Percentiles rank a stretch among this genome's conserved stretches.
These are phyloP conservation scores for Pterocles burchelli DNA, from an alignment of 2,113 vertebrate species.

Conservation along the genomic window DNA sequence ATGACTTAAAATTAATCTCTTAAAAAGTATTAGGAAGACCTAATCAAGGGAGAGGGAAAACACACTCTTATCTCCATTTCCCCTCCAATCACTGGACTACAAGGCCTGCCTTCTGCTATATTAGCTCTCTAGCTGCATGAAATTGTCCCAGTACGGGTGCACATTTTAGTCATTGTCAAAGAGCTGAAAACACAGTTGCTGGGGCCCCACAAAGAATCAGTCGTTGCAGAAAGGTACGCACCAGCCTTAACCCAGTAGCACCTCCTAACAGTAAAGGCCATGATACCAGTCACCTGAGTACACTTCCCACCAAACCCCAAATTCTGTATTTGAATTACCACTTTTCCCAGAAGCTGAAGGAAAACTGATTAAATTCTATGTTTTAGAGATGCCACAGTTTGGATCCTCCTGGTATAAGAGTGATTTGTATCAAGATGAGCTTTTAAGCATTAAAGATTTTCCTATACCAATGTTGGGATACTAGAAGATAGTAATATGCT, in stretches of 20 bases:
- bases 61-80: background rate
- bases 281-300: background rate
- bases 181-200: background rate
- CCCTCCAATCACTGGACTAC: too few relatives aligned
- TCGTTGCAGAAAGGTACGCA: background rate
- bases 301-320: background rate
- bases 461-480: background rate
- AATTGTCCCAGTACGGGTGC: accelerated
- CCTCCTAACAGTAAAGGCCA: background rate
- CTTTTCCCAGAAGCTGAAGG: background rate
- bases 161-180: background rate
- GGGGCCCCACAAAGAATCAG: background rate
- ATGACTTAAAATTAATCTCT: background rate
- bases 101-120: background rate
- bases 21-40: background rate
- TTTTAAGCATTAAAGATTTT: background rate
- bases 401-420: background rate
- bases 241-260: background rate
- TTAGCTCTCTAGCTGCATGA: background rate
- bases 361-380: background rate
- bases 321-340: background rate
- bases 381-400: background rate
- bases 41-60: background rate
- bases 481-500: background rate
- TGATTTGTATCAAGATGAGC: background rate